Evolutionary conservation across 2,113 vertebrate genomes (phyloP), one percentile per base, ranked within the genome.

Genomic region (Nematolebias whitei): DNA sequence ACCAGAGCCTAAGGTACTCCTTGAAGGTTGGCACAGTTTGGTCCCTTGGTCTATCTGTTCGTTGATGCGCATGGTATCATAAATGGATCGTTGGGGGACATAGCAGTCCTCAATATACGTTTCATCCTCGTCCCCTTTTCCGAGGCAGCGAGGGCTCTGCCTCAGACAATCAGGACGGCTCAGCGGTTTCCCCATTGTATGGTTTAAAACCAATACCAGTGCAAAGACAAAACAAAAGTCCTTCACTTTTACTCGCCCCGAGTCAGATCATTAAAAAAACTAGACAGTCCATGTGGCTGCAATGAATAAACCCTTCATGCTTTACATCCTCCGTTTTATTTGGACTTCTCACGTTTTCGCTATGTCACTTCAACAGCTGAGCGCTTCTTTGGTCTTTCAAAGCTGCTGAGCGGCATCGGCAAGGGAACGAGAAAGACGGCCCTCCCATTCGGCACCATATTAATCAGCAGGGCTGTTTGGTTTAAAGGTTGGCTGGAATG

Each of bases 91-190:
- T 90, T 99, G 98, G n/a, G 98, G 98, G 65, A 99, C 97, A 57
- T 99, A 99, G 85, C 98, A 99, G 71, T 99, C 98, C 80, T 99
- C 98, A 62, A 99, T 99, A 81, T 99, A 99, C 0, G 95, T 95
- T 68, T 99, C 98, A 50, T 99, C 98, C 50, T 99, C 97, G 24
- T 99, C 97, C 0, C 94, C 95, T 85, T 99, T 98, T 53, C 97
- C 96, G 71, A 99, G 92, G 85, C 98, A 99, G 40, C 95, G 92
- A 55, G 95, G 96, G 85, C 96, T 98, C 90, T 96, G 95, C 88
- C 97, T 93, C 89, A 99, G 91, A 93, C 98, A 99, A 91, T 99
- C 98, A 16, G 98, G 98, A 56, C 96, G 92, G 91, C 97, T 99
- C 62, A 99, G 93, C 71, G 98, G 98, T 87, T 99, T 99, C 89